Conservation (phyloP, 2,797 vertebrate genomes). For the Pipistrellus pipistrellus region DNA sequence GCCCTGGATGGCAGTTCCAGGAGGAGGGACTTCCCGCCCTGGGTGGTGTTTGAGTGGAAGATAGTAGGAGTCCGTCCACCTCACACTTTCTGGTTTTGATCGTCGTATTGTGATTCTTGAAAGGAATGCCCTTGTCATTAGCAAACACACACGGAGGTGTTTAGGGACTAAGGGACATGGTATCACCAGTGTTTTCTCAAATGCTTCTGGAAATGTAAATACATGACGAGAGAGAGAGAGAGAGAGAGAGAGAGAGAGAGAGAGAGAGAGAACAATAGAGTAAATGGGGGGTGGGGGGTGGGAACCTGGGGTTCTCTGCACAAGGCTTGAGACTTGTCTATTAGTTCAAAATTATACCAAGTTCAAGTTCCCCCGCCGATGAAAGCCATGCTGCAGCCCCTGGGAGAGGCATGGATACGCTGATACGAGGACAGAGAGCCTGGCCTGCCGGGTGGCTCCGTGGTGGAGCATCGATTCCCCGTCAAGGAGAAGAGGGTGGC, state of each 20-base stretch:
- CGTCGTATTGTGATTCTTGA: background rate
- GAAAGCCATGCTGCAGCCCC: background rate
- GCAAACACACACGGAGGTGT: background rate
- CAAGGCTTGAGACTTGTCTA: background rate
- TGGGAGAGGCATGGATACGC: background rate
- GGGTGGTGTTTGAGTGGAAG: background rate
- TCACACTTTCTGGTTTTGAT: background rate
- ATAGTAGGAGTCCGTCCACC: background rate
- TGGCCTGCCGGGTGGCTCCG: background rate
- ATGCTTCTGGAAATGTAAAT: conserved; percentile 23
- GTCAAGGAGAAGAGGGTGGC: too few species aligned
- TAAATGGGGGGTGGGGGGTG: too few species aligned
- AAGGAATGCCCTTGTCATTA: background rate
- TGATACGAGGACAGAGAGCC: background rate
- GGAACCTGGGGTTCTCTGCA: background rate
- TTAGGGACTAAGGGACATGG: background rate
- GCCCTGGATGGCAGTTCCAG: too few species aligned
- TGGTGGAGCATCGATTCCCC: background rate
- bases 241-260: too few species aligned
- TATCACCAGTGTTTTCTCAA: background rate
- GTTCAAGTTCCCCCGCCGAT: background rate
- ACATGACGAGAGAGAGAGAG: background rate
- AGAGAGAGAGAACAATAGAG: background rate
- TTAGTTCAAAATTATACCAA: background rate
- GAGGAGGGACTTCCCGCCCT: background rate